phyloP scores from a whole-genome alignment of 2,888 invertebrate species.

The Catocala nupta region DNA sequence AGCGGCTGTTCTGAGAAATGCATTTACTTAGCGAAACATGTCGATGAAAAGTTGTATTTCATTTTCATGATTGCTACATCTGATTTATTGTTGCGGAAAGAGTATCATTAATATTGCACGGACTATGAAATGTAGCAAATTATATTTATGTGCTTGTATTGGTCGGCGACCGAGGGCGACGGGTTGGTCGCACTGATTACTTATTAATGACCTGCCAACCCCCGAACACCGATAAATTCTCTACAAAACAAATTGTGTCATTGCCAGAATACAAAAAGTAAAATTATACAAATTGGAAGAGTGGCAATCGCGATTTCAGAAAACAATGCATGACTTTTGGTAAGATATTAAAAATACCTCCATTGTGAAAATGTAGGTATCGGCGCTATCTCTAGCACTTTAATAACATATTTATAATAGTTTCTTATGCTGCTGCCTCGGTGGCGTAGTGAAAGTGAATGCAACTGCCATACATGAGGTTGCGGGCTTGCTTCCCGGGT shows the following conservation, averaged over 20 bases:
- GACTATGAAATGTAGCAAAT: conserved; percentile 47
- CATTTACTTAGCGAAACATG: not conserved
- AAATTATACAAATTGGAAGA: conserved; percentile 23
- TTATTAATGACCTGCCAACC: conserved; percentile 75
- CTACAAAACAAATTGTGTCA: conserved; percentile 65
- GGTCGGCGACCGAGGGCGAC: conserved; percentile 36
- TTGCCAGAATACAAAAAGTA: conserved; percentile 56
- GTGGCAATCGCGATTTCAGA: no score
- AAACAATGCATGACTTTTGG: no score
- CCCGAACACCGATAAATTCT: conserved; percentile 69
- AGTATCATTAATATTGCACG: conserved; percentile 56
- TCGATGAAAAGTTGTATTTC: conserved; percentile 40
- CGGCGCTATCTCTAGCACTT: no score
- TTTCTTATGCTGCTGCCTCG: no score
- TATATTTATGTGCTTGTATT: conserved; percentile 48
- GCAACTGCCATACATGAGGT: no score
- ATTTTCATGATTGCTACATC: conserved; percentile 51
- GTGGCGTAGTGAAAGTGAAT: no score
- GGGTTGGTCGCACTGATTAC: conserved; percentile 74
- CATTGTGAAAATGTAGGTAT: no score
- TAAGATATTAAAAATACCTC: no score
- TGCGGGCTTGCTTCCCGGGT: no score
- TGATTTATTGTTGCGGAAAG: conserved; percentile 53
- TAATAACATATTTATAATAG: no score
- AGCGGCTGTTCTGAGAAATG: no score